Base-by-base conservation (phyloP, 2,113 vertebrate species). In the Pachycephala philippinensis region DNA sequence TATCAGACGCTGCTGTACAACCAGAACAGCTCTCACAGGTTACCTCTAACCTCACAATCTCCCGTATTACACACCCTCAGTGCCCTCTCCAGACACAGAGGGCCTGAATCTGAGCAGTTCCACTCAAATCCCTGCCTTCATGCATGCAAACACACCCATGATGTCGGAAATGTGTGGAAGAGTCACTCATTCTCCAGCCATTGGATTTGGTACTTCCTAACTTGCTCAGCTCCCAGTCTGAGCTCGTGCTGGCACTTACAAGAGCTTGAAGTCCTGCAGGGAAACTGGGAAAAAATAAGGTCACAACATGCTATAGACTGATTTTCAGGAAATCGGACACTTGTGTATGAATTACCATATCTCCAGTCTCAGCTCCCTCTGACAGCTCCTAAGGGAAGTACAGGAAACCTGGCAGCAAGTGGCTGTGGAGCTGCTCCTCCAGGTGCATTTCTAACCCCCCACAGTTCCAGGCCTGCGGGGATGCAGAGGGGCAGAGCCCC, bases 401-500 rank as follows among this genome's bases (percentile, higher is more conserved):
- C 37, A 75, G 27, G 9, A 85, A 69, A 40, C 39, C 16, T 39
- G 28, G 5, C 79, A 90, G 45, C 70, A 54, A 35, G 31, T 0
- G 19, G 57, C 57, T 57, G 14, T 22, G 45, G 22, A 50, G 54
- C 13, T 45, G 31, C 24, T 57, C 17, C 42, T 71, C 20, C 39
- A 17, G 47, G 14, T 1, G 5, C 20, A 2, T 9, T 31, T 61
- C 52, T 13, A 64, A 59, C 2, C 1, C 23, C 17, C 8, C 37
- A 3, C n/a, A 40, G 44, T 1, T 47, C 53, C 22, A 82, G 65
- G 44, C 33, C 68, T 14, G 4, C 0, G 0, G 28, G 24, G 75
- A n/a, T 9, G 27, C 1, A 47, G n/a, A 35, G 13, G 63, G 37
- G 72, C 14, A 40, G 27, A 60, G 45, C 11, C 1, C 2, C 45